Conservation (phyloP, 2,797 vertebrate genomes). For the Lacerta viridis region DNA sequence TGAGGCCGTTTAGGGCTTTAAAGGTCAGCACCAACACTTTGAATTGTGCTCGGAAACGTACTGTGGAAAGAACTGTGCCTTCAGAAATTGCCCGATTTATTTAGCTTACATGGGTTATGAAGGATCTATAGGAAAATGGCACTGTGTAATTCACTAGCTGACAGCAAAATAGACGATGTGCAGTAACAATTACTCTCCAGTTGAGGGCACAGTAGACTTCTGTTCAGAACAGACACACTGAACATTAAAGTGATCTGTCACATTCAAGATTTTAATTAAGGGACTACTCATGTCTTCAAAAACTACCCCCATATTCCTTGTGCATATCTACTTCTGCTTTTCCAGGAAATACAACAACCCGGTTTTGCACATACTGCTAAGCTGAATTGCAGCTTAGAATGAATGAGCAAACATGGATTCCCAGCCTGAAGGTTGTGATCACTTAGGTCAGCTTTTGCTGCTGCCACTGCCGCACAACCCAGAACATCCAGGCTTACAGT, state of each 20-base stretch:
- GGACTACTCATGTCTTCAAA: neutral
- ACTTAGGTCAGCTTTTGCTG: no score
- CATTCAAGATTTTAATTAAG: neutral
- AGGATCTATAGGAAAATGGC: neutral
- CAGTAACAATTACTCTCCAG: neutral
- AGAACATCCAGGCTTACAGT: no score
- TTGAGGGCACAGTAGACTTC: neutral
- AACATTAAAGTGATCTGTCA: slow-evolving; percentile 18
- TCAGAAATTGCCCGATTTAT: slow-evolving; percentile 13
- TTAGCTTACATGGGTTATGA: neutral
- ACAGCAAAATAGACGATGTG: neutral
- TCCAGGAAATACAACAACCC: neutral
- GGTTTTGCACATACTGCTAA: no score
- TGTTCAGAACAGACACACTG: neutral
- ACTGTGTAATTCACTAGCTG: neutral
- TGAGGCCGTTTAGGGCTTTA: no score
- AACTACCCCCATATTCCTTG: neutral
- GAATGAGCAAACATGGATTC: no score
- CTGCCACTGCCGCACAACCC: no score
- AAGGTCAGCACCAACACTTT: no score
- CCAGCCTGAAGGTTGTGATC: no score
- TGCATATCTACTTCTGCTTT: neutral
- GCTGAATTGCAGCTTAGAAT: no score
- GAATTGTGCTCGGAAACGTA: no score
- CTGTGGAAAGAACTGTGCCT: neutral